phyloP scores from a whole-genome alignment of 2,797 vertebrate species.

The Poecile montanus region DNA sequence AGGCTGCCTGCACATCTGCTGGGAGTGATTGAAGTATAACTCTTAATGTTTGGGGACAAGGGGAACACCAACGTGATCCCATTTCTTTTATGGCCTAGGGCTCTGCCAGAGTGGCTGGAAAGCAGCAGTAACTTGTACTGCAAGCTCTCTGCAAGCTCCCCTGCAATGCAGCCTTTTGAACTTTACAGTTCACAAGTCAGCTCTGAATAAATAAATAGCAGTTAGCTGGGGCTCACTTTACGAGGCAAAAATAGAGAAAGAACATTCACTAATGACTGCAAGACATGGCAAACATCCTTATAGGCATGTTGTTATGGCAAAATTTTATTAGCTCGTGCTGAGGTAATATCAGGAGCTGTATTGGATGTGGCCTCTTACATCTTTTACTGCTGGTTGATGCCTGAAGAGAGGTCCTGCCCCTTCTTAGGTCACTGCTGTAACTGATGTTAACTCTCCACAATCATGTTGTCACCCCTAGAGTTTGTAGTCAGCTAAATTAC shows the following conservation, averaged over 20 bases:
- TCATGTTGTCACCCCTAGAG: not conserved
- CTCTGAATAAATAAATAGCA: not conserved
- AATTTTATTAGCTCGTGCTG: not conserved
- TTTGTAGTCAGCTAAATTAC: conserved; percentile 30
- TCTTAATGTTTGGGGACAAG: not conserved
- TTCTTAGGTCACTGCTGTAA: not conserved
- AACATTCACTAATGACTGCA: not conserved
- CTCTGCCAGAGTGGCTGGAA: not conserved
- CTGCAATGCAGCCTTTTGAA: conserved; percentile 16
- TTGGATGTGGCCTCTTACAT: not conserved
- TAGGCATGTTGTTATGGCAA: not conserved
- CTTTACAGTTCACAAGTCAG: not conserved
- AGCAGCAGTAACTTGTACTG: not conserved
- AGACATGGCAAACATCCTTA: not conserved
- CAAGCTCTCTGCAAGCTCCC: not conserved
- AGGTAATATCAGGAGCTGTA: not conserved
- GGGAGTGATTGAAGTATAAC: not conserved
- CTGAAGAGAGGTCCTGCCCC: not conserved
- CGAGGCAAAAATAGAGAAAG: not conserved
- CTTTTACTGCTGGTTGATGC: not conserved
- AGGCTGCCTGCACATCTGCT: not conserved
- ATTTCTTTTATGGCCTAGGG: not conserved
- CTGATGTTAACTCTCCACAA: not conserved
- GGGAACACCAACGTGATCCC: not conserved
- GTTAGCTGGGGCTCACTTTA: not conserved